Conservation (phyloP, 2,113 vertebrate genomes). For the Semnornis frantzii region DNA sequence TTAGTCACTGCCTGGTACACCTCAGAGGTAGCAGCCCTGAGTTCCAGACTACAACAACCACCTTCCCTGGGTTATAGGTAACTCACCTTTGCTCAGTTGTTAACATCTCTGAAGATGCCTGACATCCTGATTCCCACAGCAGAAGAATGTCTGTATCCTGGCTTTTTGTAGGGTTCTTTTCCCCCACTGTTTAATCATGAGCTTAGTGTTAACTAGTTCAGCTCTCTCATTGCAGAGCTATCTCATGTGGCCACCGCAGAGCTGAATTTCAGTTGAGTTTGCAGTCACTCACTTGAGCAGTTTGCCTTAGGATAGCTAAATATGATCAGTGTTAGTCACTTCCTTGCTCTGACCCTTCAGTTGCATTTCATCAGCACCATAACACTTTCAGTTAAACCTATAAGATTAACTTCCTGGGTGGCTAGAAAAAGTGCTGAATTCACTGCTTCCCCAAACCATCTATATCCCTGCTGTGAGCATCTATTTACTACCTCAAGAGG, state of each 20-base stretch:
- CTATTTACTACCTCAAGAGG: not conserved
- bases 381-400: not conserved
- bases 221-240: not conserved
- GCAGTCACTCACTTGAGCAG: not conserved
- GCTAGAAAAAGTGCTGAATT: not conserved
- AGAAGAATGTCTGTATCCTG: not conserved
- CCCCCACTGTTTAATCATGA: not conserved
- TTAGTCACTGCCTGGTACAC: not conserved
- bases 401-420: not conserved
- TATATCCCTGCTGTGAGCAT: not conserved
- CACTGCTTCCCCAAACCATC: not conserved
- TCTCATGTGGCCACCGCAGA: not conserved
- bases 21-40: fast-evolving
- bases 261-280: not conserved
- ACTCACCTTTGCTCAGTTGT: not conserved
- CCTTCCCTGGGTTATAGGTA: not conserved
- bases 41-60: not conserved
- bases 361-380: not conserved
- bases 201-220: not conserved
- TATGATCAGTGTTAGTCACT: not conserved
- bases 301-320: not conserved
- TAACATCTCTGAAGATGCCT: too few species aligned
- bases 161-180: not conserved
- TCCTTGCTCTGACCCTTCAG: not conserved
- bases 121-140: not conserved